phyloP scores from a whole-genome alignment of 1,140 invertebrate genomes.

The Anthonomus grandis region DNA sequence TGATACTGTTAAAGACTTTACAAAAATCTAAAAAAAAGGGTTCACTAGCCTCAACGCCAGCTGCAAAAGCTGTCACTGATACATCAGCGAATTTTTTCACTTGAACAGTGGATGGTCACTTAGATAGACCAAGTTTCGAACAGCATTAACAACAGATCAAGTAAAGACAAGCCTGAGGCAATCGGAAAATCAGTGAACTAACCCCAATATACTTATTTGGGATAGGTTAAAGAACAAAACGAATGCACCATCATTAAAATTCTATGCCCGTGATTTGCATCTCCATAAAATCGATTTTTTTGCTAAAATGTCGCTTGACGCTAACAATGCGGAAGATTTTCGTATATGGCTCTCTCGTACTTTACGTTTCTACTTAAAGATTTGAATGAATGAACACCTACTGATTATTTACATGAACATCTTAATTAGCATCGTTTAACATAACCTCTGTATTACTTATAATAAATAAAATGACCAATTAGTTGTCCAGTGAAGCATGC shows the following conservation, averaged over 20 bases:
- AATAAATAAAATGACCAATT: too few relatives aligned
- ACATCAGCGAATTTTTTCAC: background rate
- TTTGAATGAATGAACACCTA: too few relatives aligned
- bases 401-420: too few relatives aligned
- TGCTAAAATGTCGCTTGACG: constrained; percentile 14
- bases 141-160: constrained; percentile 13
- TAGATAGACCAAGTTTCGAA: constrained; percentile 3
- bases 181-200: constrained; percentile 22
- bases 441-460: too few relatives aligned
- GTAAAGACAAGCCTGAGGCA: constrained; percentile 16
- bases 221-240: constrained; percentile 22
- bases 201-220: constrained; percentile 28
- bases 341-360: too few relatives aligned
- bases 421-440: too few relatives aligned
- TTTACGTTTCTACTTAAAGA: too few relatives aligned
- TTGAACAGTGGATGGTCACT: background rate
- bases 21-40: too few relatives aligned
- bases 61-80: background rate
- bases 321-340: constrained; percentile 21
- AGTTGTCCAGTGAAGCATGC: too few relatives aligned
- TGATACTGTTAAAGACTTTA: too few relatives aligned
- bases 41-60: too few relatives aligned
- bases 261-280: constrained; percentile 24
- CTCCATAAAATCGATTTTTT: constrained; percentile 24
- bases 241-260: constrained; percentile 23